phyloP scores from a whole-genome alignment of 53 echinoderm and acorn worm species.

The Hippasteria phrygiana region DNA sequence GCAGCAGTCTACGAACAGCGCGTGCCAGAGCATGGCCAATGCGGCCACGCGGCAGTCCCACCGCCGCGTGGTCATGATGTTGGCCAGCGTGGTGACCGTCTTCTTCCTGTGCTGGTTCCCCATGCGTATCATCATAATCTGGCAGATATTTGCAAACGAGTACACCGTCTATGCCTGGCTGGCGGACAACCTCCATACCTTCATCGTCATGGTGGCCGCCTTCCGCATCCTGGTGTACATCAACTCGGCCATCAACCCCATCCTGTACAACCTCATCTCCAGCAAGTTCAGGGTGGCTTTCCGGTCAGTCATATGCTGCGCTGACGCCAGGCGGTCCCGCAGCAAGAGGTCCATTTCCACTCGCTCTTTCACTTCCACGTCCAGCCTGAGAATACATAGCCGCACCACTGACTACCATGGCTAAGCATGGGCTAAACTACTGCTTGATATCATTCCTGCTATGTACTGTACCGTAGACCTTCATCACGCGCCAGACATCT shows the following conservation, averaged over 20 bases:
- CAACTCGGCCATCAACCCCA: slow-evolving; percentile 90
- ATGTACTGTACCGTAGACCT: background rate
- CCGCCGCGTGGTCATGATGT: slow-evolving; percentile 82
- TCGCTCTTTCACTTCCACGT: slow-evolving; percentile 60
- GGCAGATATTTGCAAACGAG: slow-evolving; percentile 61
- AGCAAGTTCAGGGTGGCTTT: slow-evolving; percentile 87
- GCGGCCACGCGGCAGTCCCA: slow-evolving; percentile 68
- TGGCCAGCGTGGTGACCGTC: slow-evolving; percentile 81
- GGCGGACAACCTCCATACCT: slow-evolving; percentile 39
- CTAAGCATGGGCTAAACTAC: slow-evolving; percentile 1
- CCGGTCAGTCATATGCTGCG: slow-evolving; percentile 75
- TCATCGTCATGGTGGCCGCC: slow-evolving; percentile 56
- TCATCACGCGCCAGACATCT: background rate
- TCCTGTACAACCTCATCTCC: slow-evolving; percentile 90
- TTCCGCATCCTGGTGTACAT: slow-evolving; percentile 85
- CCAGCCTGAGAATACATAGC: slow-evolving; percentile 55
- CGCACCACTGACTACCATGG: slow-evolving; percentile 62
- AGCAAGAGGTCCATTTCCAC: slow-evolving; percentile 65
- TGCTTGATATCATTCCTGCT: background rate
- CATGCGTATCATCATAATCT: slow-evolving; percentile 74
- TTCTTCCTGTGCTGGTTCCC: slow-evolving; percentile 94
- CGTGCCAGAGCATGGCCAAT: slow-evolving; percentile 29
- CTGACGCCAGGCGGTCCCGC: slow-evolving; percentile 31
- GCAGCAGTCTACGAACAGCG: slow-evolving; percentile 10
- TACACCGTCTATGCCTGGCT: slow-evolving; percentile 37